Base-by-base conservation (phyloP, 2,113 vertebrate species). In the Cynoglossus semilaevis region DNA sequence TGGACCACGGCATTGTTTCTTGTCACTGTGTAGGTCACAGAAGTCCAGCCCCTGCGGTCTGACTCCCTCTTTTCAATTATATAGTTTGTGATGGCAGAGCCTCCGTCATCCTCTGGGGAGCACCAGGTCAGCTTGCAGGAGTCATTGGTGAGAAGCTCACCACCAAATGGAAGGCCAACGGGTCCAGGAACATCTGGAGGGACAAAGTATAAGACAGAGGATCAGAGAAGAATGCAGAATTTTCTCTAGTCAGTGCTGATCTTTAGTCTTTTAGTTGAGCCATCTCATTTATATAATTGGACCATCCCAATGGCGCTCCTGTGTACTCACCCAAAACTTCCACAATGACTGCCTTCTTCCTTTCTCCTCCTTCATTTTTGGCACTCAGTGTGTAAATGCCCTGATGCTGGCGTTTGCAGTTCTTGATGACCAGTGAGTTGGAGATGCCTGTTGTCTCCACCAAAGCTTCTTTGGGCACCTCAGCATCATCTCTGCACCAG, bases 121-220 rank as follows among this genome's bases (percentile, higher is more conserved):
- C 89, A 96, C 97, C 97, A 99, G 0, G 94, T 95, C 81, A 99
- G 85, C 83, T 96, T 99, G 77, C 96, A 98, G 18, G 97, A 96
- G 82, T 99, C 97, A 3, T 4, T 95, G 17, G 96, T 99, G 58
- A 99, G 86, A 65, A 98, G 98, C 77, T 94, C 90, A 5, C 94
- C 90, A n/a, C 90, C 87, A 61, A 99, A 95, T 15, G 97, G 97
- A 64, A 82, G 79, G 50, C 97, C 93, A 54, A 99, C 95, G 19
- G 96, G 95, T 49, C 97, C 97, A 56, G 97, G 97, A 1, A 98
- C 95, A 60, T 99, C 97, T 99, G 45, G 7, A 36, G 15, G 8
- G 9, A 48, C 8, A 0, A 36, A 9, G 5, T 5, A 41, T 0
- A 9, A 22, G 15, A 8, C 41, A 45, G 18, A 9, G 14, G 41